These are phyloP conservation scores for Gnathonemus longibarbis DNA, from an alignment of 2,113 vertebrate genomes.

Conservation along the genomic window DNA sequence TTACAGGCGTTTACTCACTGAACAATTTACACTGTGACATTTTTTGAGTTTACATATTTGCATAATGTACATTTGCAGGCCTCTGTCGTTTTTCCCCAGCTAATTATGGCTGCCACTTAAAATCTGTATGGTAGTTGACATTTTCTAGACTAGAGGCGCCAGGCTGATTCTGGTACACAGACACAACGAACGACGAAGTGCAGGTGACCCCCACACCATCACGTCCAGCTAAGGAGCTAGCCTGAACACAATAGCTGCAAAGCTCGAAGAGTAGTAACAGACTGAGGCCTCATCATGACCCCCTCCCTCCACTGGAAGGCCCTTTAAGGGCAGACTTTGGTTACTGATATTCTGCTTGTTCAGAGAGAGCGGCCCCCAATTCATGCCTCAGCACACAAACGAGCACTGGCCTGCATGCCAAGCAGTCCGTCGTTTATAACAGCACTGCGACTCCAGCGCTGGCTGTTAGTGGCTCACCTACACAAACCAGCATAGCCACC, in stretches of 20 bases:
- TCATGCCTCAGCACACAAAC: background rate
- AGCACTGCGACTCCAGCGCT: background rate
- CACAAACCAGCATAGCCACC: background rate
- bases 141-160: background rate
- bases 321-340: background rate
- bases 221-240: background rate
- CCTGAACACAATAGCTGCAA: background rate
- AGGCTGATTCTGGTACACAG: background rate
- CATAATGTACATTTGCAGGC: background rate
- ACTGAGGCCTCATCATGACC: background rate
- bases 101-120: background rate
- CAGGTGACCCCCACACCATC: background rate
- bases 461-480: background rate
- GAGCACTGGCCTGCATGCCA: background rate
- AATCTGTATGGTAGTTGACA: background rate
- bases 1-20: background rate
- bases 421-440: background rate
- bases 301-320: background rate
- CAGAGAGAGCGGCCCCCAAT: background rate
- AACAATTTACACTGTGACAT: background rate
- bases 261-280: background rate
- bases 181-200: background rate
- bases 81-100: background rate
- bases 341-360: background rate
- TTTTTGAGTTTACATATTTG: conserved; percentile 1